These are phyloP conservation scores for Dermolepida albohirtum DNA, from an alignment of 2,888 invertebrate species.

Conservation along the genomic window DNA sequence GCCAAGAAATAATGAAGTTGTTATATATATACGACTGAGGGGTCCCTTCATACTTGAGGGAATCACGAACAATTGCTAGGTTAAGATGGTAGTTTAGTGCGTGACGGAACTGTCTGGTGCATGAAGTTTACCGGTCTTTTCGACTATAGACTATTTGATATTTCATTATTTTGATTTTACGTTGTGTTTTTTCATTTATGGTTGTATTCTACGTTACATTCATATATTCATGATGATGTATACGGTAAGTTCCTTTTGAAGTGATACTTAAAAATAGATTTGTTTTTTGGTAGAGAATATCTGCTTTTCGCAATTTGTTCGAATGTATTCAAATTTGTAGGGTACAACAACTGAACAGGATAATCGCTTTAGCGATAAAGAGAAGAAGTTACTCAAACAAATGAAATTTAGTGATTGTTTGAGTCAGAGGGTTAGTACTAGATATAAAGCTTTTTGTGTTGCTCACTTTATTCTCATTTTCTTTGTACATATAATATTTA, in stretches of 20 bases:
- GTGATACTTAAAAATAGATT: slow-evolving; percentile 39
- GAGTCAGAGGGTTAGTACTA: slow-evolving; percentile 81
- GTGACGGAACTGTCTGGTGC: slow-evolving; percentile 35
- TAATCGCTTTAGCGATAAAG: slow-evolving; percentile 99
- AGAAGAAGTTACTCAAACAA: slow-evolving; percentile 98
- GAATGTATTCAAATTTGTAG: slow-evolving; percentile 67
- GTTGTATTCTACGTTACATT: slow-evolving; percentile 23
- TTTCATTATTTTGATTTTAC: slow-evolving; percentile 34
- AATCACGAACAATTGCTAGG: slow-evolving; percentile 26
- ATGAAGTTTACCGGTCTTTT: slow-evolving; percentile 42
- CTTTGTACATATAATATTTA: slow-evolving; percentile 57
- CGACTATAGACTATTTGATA: slow-evolving; percentile 24
- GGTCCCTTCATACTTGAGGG: slow-evolving; percentile 1
- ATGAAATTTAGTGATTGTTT: slow-evolving; percentile 98
- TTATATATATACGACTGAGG: slow-evolving; percentile 30
- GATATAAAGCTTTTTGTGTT: neutral
- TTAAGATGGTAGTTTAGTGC: slow-evolving; percentile 36
- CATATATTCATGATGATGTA: slow-evolving; percentile 58
- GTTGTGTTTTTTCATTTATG: slow-evolving; percentile 40
- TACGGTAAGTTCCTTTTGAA: slow-evolving; percentile 55
- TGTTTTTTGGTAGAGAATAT: neutral
- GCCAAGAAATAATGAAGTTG: slow-evolving; percentile 33
- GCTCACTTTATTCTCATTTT: slow-evolving; percentile 26
- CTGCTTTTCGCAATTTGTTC: neutral
- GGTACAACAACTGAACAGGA: slow-evolving; percentile 99